Base-by-base conservation (phyloP, 2,113 vertebrate genomes). In the Regulus satrapa region DNA sequence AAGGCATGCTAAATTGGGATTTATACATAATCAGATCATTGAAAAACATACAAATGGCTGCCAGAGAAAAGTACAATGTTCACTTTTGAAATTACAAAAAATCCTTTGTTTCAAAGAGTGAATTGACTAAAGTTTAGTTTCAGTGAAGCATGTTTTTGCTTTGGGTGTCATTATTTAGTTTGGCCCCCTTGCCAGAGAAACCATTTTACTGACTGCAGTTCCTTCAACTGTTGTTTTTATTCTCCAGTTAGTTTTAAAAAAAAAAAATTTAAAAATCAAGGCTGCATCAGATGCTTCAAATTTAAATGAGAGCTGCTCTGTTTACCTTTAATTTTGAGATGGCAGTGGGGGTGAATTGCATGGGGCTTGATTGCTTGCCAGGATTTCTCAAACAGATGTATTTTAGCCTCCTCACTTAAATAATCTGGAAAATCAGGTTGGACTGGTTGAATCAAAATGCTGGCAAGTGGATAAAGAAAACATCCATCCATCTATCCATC, bases 81-180 rank as follows among this genome's bases (percentile, higher is more conserved):
- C 97, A 97, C 97, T 98, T 98, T 96, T 97, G 96, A 98, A 97
- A 97, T 98, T 95, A 98, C 98, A 98, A 97, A 97, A 98, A 97
- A 98, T 97, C 97, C 98, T 98, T 98, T 98, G 98, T 98, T 97
- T 98, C 91, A 76, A 86, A 96, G 96, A 97, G 94, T 98, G 97
- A 97, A 97, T 88, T 94, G 97, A 98, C 96, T 97, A 87, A 97
- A 98, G 97, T 98, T 97, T 93, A 96, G 97, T 97, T 97, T 97
- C 98, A 98, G 96, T 95, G 97, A 96, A 97, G 97, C 97, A 97
- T 98, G 97, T 98, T 98, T 98, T 98, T 98, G 98, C 98, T 98
- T 98, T 98, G 97, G 97, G 97, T 98, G 98, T 98, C 97, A 97
- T 98, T 98, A 98, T 98, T 98, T 98, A 96, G 97, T 88, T 98